Percentiles rank a stretch among this genome's conserved stretches.
These are phyloP conservation scores for Calonectris borealis DNA, from an alignment of 2,113 vertebrate species.

Conservation along the genomic window DNA sequence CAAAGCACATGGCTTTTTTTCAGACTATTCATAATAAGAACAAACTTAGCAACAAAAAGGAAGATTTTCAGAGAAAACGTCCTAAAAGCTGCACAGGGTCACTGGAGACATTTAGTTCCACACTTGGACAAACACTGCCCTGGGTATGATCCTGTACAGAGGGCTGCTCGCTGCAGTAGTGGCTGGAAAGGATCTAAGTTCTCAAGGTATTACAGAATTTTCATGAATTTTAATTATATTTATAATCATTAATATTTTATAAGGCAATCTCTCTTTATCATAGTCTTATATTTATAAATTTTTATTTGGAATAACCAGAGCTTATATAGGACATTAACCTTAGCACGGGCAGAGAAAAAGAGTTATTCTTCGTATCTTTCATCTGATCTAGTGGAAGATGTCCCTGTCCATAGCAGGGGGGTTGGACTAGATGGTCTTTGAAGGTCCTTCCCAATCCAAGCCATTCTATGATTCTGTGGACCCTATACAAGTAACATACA, in stretches of 20 bases:
- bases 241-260: background rate
- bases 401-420: background rate
- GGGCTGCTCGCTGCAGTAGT: accelerated
- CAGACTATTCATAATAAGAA: background rate
- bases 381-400: background rate
- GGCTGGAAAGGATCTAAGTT: background rate
- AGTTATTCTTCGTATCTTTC: background rate
- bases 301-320: background rate
- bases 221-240: background rate
- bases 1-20: background rate
- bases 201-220: background rate
- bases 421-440: background rate
- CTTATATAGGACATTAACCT: background rate
- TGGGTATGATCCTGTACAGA: accelerated
- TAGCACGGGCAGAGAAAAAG: background rate
- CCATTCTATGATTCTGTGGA: background rate
- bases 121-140: background rate
- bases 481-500: background rate
- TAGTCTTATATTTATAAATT: background rate
- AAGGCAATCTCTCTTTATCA: background rate
- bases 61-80: background rate
- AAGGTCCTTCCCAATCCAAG: background rate
- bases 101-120: background rate
- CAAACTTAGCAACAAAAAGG: background rate
- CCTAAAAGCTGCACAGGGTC: background rate